Percentiles rank a stretch among this genome's conserved stretches.
These are phyloP conservation scores for Petrosia ficiformis DNA, from an alignment of 37 sponge, comb jelly and placozoan genomes.

Conservation along the genomic window DNA sequence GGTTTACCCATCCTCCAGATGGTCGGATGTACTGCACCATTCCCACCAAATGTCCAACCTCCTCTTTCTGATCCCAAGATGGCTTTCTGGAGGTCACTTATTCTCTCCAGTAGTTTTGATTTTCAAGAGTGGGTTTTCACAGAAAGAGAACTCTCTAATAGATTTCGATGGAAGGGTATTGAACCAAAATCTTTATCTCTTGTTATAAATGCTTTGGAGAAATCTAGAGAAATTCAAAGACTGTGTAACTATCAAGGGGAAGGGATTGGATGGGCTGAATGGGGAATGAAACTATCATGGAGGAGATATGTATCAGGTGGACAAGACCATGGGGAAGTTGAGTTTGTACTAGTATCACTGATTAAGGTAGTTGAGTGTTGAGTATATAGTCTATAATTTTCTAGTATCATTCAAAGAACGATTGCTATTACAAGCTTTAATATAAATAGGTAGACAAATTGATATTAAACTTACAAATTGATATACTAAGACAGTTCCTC, in stretches of 20 bases:
- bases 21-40: conserved; percentile 54
- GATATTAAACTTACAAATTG: too few relatives aligned
- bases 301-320: conserved; percentile 18
- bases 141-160: conserved; percentile 22
- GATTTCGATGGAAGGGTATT: too few relatives aligned
- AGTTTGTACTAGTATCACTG: conserved; percentile 14
- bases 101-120: conserved; percentile 30
- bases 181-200: too few relatives aligned
- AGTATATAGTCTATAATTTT: not conserved
- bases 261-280: conserved; percentile 29
- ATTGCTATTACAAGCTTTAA: too few relatives aligned
- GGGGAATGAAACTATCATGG: conserved; percentile 33
- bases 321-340: too few relatives aligned
- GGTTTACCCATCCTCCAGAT: conserved; percentile 50
- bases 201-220: conserved; percentile 45
- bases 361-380: conserved; percentile 41
- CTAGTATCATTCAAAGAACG: not conserved
- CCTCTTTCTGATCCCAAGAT: conserved; percentile 29
- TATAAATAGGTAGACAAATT: too few relatives aligned
- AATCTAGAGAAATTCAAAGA: too few relatives aligned
- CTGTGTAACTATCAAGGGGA: conserved; percentile 8
- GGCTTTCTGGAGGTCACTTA: conserved; percentile 52
- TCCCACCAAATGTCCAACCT: conserved; percentile 20
- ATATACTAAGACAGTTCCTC: too few relatives aligned
- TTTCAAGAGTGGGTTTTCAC: conserved; percentile 21